phyloP scores from a whole-genome alignment of 1,140 invertebrate species.

The Drosophila funebris region DNA sequence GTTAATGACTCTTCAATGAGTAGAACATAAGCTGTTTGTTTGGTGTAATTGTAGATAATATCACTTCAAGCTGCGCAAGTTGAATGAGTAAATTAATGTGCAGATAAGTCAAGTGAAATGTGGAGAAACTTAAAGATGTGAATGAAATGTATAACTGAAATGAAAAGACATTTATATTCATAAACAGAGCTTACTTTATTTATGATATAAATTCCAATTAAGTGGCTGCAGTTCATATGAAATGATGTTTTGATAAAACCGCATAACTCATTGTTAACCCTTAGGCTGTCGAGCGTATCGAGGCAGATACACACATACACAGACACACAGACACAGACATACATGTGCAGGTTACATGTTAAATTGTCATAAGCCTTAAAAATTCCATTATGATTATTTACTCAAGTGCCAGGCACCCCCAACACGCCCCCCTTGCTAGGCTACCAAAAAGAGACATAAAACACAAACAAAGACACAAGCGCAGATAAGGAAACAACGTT shows the following conservation, averaged over 20 bases:
- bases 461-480: slow-evolving; percentile 59
- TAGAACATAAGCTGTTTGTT: not conserved
- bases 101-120: not conserved
- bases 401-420: slow-evolving; percentile 48
- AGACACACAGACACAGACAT: slow-evolving; percentile 1
- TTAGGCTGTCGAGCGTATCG: slow-evolving; percentile 21
- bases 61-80: not conserved
- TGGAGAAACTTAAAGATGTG: not conserved
- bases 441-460: slow-evolving; percentile 54
- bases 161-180: not conserved
- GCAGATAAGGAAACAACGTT: slow-evolving; percentile 76
- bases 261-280: slow-evolving; percentile 58
- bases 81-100: not conserved
- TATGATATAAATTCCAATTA: slow-evolving; percentile 67
- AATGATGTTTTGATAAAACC: slow-evolving; percentile 35
- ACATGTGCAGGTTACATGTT: slow-evolving; percentile 55
- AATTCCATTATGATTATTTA: slow-evolving; percentile 82
- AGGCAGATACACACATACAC: not conserved
- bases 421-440: not conserved
- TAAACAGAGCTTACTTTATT: slow-evolving; percentile 13
- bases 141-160: not conserved
- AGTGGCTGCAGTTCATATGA: slow-evolving; percentile 19
- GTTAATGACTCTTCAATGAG: not conserved
- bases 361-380: slow-evolving; percentile 78
- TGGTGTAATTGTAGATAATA: not conserved